Evolutionary conservation across 1,140 invertebrate genomes (phyloP).

Genomic region (Probaryconus sp.): DNA sequence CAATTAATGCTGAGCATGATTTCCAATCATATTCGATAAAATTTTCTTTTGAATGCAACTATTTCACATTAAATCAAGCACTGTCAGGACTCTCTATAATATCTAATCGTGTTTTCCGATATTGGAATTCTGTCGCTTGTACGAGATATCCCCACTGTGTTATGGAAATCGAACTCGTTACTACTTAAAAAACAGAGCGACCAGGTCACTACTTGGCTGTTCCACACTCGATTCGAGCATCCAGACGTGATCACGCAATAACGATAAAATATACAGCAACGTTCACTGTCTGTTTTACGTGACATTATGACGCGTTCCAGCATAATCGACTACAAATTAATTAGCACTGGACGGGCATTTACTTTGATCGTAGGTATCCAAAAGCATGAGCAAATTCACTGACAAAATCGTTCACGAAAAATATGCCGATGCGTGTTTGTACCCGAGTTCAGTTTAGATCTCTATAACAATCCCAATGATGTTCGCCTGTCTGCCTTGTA

Average conservation of each 20-base stretch:
- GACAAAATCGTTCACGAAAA: too few species aligned
- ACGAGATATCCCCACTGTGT: constrained; percentile 7
- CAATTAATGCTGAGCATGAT: not conserved
- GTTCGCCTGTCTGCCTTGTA: not conserved
- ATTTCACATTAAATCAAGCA: constrained; percentile 10
- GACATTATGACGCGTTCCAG: constrained; percentile 47
- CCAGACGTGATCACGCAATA: constrained; percentile 28
- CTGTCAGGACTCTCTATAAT: not conserved
- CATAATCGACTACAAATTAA: constrained; percentile 68
- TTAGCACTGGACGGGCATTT: constrained; percentile 39
- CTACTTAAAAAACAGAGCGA: not conserved
- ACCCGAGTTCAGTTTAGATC: not conserved
- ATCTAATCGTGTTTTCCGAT: not conserved
- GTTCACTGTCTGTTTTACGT: constrained; percentile 23
- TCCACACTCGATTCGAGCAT: constrained; percentile 16
- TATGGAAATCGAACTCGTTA: constrained; percentile 17
- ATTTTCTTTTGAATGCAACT: not conserved
- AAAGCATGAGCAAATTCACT: constrained; percentile 42
- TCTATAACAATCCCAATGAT: constrained; percentile 21
- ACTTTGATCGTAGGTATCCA: constrained; percentile 29
- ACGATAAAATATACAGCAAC: constrained; percentile 30
- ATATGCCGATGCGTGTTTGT: too few species aligned
- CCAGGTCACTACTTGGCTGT: constrained; percentile 11
- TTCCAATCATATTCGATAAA: not conserved
- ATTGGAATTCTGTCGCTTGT: not conserved